phyloP scores from a whole-genome alignment of 2,888 invertebrate genomes.

The Ophion ellenae region DNA sequence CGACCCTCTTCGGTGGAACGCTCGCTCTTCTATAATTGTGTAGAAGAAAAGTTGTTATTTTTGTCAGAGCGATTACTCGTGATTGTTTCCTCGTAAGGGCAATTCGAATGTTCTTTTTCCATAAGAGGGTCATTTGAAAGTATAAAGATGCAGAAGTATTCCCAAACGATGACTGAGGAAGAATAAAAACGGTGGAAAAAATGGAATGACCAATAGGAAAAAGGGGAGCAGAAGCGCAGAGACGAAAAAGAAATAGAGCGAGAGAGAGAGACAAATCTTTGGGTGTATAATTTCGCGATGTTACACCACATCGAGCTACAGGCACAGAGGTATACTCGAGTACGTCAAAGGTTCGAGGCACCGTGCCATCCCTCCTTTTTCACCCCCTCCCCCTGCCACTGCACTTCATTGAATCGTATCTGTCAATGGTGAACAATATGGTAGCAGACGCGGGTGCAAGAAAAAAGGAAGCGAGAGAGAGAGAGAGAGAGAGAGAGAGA shows the following conservation, averaged over 20 bases:
- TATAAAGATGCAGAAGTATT: background rate
- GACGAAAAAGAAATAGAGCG: background rate
- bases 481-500: slow-evolving; percentile 28
- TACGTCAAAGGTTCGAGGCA: slow-evolving; percentile 66
- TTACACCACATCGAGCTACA: slow-evolving; percentile 4
- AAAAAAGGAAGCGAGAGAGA: slow-evolving; percentile 51
- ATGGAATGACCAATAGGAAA: background rate
- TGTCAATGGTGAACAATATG: slow-evolving; percentile 80
- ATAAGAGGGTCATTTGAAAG: background rate
- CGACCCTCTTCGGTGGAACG: no score
- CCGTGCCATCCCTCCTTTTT: slow-evolving; percentile 55
- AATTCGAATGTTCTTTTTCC: background rate
- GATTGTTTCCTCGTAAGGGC: background rate
- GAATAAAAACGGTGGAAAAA: slow-evolving; percentile 10
- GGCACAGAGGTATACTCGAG: slow-evolving; percentile 6
- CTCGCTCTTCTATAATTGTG: no score
- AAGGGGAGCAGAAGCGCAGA: background rate
- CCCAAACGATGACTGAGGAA: slow-evolving; percentile 36
- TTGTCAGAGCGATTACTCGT: background rate
- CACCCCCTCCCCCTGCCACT: slow-evolving; percentile 6
- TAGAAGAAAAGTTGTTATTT: background rate
- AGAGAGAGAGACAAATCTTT: background rate
- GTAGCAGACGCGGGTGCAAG: slow-evolving; percentile 61
- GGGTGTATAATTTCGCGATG: slow-evolving; percentile 38
- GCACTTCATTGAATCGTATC: slow-evolving; percentile 79